Conservation (phyloP, 2,113 vertebrate genomes). For the Burhinus oedicnemus region DNA sequence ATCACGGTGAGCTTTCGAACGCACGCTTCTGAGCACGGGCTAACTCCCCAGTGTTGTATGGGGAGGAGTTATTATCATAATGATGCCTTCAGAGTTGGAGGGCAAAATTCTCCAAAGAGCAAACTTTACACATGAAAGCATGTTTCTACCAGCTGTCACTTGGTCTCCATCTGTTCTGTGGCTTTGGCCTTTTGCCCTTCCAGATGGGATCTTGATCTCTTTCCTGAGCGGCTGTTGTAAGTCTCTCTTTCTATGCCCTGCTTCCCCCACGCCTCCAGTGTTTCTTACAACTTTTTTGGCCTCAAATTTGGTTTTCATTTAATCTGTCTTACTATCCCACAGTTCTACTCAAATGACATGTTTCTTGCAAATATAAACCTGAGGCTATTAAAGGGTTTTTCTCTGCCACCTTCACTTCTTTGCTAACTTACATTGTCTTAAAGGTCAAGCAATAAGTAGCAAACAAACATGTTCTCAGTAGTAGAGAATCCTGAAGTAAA, state of each 20-base stretch:
- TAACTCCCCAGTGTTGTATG: not conserved
- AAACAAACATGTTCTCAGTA: not conserved
- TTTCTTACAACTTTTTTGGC: slow-evolving; percentile 1
- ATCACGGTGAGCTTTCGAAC: not conserved
- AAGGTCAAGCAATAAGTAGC: not conserved
- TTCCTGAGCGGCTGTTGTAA: slow-evolving; percentile 26
- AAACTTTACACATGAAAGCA: slow-evolving; percentile 79
- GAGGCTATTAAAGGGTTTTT: not conserved
- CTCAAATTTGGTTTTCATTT: not conserved
- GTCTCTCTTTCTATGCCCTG: not conserved
- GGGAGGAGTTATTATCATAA: slow-evolving; percentile 40
- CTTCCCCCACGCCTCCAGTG: not conserved
- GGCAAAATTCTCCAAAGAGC: slow-evolving; percentile 64
- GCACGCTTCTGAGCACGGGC: not conserved
- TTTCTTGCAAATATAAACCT: not conserved
- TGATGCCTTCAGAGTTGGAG: slow-evolving; percentile 67
- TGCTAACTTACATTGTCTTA: not conserved
- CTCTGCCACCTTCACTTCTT: not conserved
- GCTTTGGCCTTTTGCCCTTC: slow-evolving; percentile 65
- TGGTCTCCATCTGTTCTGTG: slow-evolving; percentile 73
- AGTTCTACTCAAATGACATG: not conserved
- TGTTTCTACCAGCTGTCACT: slow-evolving; percentile 75
- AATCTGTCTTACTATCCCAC: not conserved
- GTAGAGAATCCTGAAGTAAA: not conserved
- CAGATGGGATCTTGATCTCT: slow-evolving; percentile 74